Base-by-base conservation (phyloP, 2,113 vertebrate species). In the Solenodon paradoxus region DNA sequence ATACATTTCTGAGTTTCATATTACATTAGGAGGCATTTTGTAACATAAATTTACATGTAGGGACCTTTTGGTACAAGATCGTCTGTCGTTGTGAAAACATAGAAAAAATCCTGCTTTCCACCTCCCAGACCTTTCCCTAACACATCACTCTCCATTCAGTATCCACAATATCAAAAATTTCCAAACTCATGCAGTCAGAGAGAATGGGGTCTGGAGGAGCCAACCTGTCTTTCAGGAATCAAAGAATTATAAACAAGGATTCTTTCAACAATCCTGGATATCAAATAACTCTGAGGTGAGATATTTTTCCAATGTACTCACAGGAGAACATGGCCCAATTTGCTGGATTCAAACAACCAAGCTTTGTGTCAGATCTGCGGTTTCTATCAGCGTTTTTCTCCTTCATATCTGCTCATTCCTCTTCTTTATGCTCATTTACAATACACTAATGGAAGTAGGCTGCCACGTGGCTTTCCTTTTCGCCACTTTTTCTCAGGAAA, bases 401-500 rank as follows among this genome's bases (percentile, higher is more conserved):
- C 72, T 96, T 88, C 2, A 0, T 82, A n/a, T 64, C 84, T 88
- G 68, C 84, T 95, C 66, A 82, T 88, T 84, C 64, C 40, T 90
- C 40, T 92, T 92, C 74, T 95, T 92, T 47, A 81, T 78, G 30
- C 81, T 92, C 77, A 79, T 74, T 97, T 88, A 90, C 84, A 92
- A 40, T 81, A 75, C 78, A 71, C 88, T 96, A 93, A 97, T 95
- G 94, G 85, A 87, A 95, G 5, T 75, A 95, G 81, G 47, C 78
- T 66, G 72, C 79, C 93, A 82, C 24, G 92, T 93, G 96, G 85
- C 69, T 97, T 92, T 94, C 69, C 90, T 96, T 95, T 80, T 97
- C 94, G 49, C 87, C 61, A 64, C 97, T 97, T 92, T 98, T 94
- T 93, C 97, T 95, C 82, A 59, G 88, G 97, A 98, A 98, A 98